Conservation (phyloP, 2,113 vertebrate species). For the Malurus cyaneus region DNA sequence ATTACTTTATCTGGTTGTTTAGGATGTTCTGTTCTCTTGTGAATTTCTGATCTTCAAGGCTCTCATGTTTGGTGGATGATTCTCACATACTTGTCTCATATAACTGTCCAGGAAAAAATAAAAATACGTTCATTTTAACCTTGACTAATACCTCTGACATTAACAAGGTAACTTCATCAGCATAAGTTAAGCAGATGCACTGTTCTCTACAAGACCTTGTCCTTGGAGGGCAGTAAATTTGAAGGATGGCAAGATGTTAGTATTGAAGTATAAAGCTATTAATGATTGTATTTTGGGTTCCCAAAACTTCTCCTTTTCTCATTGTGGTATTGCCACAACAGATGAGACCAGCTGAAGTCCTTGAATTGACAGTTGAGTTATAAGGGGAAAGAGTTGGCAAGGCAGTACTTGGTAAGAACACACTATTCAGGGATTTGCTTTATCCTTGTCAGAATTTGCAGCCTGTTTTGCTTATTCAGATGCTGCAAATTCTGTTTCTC, state of each 20-base stretch:
- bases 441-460: neutral
- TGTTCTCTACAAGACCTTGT: neutral
- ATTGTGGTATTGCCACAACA: neutral
- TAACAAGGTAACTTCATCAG: neutral
- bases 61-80: neutral
- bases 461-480: neutral
- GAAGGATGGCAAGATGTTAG: neutral
- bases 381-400: neutral
- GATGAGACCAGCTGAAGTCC: neutral
- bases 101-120: neutral
- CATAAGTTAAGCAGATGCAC: neutral
- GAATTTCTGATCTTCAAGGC: neutral
- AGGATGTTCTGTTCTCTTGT: neutral
- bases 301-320: neutral
- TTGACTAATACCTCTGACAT: neutral
- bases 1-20: constrained; percentile 17
- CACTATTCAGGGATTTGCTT: neutral
- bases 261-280: neutral
- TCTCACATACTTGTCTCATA: neutral
- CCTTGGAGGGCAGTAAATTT: neutral
- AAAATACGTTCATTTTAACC: neutral
- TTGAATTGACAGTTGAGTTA: neutral
- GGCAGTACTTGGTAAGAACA: neutral
- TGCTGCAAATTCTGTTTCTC: neutral
- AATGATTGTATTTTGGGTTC: neutral